Conservation (phyloP, 2,113 vertebrate species). For the Heterocephalus glaber region DNA sequence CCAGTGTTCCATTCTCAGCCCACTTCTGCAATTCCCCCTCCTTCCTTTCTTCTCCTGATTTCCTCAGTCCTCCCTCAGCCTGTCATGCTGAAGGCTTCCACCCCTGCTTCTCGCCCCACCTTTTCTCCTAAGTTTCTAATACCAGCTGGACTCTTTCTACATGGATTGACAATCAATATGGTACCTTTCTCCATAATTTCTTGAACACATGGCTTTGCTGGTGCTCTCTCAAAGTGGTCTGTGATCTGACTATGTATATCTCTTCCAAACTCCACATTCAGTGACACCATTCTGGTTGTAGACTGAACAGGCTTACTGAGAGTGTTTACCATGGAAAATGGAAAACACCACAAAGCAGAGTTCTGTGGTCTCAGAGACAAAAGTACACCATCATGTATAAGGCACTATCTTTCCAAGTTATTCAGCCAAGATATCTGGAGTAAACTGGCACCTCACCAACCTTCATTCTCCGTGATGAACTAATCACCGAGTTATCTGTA, state of each 20-base stretch:
- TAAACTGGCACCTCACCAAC: neutral
- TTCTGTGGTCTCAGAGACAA: neutral
- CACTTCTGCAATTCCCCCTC: neutral
- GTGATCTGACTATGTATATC: fast-evolving
- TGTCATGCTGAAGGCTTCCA: neutral
- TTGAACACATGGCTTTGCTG: neutral
- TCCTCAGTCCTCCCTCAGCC: fast-evolving
- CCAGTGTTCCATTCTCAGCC: neutral
- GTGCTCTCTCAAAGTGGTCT: neutral
- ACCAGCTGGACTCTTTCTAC: neutral
- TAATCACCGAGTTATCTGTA: neutral
- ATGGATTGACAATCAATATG: neutral
- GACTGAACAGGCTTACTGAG: no score
- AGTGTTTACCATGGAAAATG: neutral
- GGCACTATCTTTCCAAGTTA: neutral
- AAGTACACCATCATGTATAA: neutral
- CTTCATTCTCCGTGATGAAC: neutral
- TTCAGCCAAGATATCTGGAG: neutral
- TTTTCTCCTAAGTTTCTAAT: neutral
- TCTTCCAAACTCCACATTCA: neutral
- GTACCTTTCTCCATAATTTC: neutral
- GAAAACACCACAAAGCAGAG: neutral
- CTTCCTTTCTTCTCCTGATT: neutral
- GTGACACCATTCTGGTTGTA: fast-evolving
- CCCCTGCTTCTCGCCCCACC: neutral